Evolutionary conservation across 37 sponge, comb jelly and placozoan species (phyloP), one percentile per base, ranked within the genome.

Genomic region (Hexactinellida sp.): DNA sequence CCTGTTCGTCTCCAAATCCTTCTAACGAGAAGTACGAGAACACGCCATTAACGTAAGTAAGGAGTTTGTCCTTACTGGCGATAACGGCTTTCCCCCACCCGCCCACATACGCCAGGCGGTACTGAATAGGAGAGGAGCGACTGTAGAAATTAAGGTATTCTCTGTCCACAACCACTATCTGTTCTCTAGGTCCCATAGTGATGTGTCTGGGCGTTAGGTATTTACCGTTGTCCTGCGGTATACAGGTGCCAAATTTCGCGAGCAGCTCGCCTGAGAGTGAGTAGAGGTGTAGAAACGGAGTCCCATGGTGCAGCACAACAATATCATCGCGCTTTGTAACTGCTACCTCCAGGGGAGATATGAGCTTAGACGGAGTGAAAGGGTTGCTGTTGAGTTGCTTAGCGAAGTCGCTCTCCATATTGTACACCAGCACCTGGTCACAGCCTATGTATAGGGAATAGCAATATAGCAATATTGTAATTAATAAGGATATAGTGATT

Each of bases 161-260:
- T n/a, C 76, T 63, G 76, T 63, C 76, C 34, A 63, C 76, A 3
- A 63, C 76, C 34, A 63, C 34, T 7, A 63, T 63, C 13, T 5
- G 34, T 5, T n/a, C 76, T 10, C 34, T 63, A 63, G 76, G 76
- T 3, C 76, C 76, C 28, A 63, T 28, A n/a, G 76, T 25, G 76
- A 63, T 10, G 76, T 63, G 76, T 63, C 76, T 10, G 76, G 76
- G 76, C 13, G 76, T 63, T 10, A 63, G 30, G 76, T 25, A n/a
- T n/a, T 63, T 63, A n/a, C 76, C 76, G 34, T 63, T 63, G 3
- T 63, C 76, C 21, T 63, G 21, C 3, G 76, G 76, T 3, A 63
- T n/a, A 63, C 76, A 63, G 76, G 76, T 63, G 76, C 76, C 76
- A n/a, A 63, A 63, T n/a, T 63, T 63, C 28, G 76, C 76, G 28